Evolutionary conservation across 1,140 invertebrate genomes (phyloP), one percentile per base, ranked within the genome.

Genomic region (Melitaea cinxia): DNA sequence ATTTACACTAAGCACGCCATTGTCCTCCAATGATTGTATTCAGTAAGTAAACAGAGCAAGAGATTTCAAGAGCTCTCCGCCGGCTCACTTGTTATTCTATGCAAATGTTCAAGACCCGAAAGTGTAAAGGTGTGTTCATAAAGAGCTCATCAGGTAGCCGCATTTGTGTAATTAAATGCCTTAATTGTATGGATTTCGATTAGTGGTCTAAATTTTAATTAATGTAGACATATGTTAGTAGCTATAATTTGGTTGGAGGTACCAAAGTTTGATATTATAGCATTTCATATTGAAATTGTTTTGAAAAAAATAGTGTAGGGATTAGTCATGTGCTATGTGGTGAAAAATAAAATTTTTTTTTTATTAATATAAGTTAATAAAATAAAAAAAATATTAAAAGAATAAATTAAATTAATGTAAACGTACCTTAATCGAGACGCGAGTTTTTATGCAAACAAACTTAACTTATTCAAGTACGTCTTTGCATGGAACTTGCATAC

Each of bases 381-480:
- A n/a, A n/a, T n/a, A n/a, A n/a, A n/a, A n/a, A n/a, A n/a, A n/a
- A n/a, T n/a, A n/a, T 19, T 19, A 21, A 7, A 39, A 47, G n/a
- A 10, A 12, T 12, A n/a, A 47, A 23, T 21, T 12, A n/a, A n/a
- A n/a, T 23, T 37, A 45, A 17, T 58, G 56, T 63, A 60, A 56
- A 65, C 42, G 42, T 33, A 42, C 50, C 57, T 45, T 50, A 57
- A 21, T 49, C 73, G 70, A 80, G 80, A 87, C 80, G 79, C 77
- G 67, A 82, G 77, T 88, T 90, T 90, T 89, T 87, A 83, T 83
- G 78, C 83, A 88, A 90, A 88, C 84, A 81, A 70, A 80, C 67
- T 75, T 79, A 84, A 88, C 75, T 90, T 84, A 88, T 88, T 88
- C 87, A 80, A 86, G 83, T 77, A 78, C 79, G 73, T 78, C 76